Evolutionary conservation across 1,140 invertebrate genomes (phyloP).

Genomic region (Drosophila truncata): DNA sequence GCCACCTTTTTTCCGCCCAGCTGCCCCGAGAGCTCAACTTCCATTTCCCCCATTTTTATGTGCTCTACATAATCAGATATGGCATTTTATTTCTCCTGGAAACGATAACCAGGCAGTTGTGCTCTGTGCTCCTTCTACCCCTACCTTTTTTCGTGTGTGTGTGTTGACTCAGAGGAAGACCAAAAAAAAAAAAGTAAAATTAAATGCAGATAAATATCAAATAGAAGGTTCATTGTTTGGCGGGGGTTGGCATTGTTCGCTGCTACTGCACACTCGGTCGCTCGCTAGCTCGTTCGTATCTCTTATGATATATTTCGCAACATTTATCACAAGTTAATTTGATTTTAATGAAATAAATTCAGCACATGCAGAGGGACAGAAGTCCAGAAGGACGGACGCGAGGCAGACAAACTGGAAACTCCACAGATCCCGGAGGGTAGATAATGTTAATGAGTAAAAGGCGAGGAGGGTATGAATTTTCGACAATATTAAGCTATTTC

Average conservation of each 20-base stretch:
- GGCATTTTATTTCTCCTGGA: conserved; percentile 74
- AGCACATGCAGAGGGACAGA: conserved; percentile 36
- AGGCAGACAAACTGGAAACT: conserved; percentile 64
- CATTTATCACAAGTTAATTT: conserved; percentile 84
- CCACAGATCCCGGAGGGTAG: conserved; percentile 77
- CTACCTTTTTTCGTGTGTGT: conserved; percentile 19
- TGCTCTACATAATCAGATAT: conserved; percentile 82
- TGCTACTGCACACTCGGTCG: conserved; percentile 4
- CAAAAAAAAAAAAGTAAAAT: conserved; percentile 55
- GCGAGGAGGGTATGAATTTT: conserved; percentile 54
- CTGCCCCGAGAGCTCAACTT: conserved; percentile 32
- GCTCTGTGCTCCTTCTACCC: conserved; percentile 3
- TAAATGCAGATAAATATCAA: conserved; percentile 82
- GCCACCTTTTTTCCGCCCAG: conserved; percentile 50
- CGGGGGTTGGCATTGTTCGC: conserved; percentile 33
- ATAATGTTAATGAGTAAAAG: conserved; percentile 79
- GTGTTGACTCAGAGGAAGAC: conserved; percentile 14
- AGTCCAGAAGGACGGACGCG: conserved; percentile 14
- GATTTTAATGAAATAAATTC: conserved; percentile 84
- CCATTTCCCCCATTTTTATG: conserved; percentile 57
- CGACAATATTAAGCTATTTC: conserved; percentile 79
- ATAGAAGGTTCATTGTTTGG: conserved; percentile 76
- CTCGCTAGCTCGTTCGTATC: conserved; percentile 24
- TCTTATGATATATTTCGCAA: conserved; percentile 79
- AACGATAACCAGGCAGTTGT: conserved; percentile 33